These are phyloP conservation scores for Passer domesticus DNA, from an alignment of 2,113 vertebrate species.

Conservation along the genomic window DNA sequence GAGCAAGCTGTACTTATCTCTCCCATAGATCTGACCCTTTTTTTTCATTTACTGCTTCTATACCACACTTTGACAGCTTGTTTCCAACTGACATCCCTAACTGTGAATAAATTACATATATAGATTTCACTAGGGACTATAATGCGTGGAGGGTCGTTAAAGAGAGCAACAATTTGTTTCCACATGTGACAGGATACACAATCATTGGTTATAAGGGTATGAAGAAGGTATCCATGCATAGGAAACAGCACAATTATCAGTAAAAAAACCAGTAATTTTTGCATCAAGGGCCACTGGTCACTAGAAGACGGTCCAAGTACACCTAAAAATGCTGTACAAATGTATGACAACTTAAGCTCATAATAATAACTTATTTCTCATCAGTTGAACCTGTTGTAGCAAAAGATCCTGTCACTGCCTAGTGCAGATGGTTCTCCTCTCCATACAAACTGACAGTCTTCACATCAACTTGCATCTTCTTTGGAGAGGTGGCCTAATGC, in stretches of 20 bases:
- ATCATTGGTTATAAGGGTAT: not conserved
- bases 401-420: not conserved
- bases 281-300: not conserved
- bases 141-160: not conserved
- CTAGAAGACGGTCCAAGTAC: not conserved
- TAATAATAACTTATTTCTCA: not conserved
- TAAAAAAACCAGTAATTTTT: not conserved
- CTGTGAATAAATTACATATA: not conserved
- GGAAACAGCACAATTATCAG: not conserved
- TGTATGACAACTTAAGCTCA: not conserved
- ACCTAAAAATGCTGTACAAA: not conserved
- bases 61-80: not conserved
- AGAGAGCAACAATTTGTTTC: not conserved
- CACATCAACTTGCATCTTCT: not conserved
- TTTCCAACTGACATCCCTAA: not conserved
- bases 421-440: not conserved
- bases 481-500: not conserved
- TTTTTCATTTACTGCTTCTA: not conserved
- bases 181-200: not conserved
- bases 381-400: not conserved
- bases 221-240: not conserved
- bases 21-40: not conserved
- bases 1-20: not conserved
- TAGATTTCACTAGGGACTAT: not conserved
- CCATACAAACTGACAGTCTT: not conserved